A percentile compares a stretch with the other conserved stretches of the same genome.
These are phyloP conservation scores for Sebastes elongatus DNA, from an alignment of 2,797 vertebrate species.

Conservation along the genomic window DNA sequence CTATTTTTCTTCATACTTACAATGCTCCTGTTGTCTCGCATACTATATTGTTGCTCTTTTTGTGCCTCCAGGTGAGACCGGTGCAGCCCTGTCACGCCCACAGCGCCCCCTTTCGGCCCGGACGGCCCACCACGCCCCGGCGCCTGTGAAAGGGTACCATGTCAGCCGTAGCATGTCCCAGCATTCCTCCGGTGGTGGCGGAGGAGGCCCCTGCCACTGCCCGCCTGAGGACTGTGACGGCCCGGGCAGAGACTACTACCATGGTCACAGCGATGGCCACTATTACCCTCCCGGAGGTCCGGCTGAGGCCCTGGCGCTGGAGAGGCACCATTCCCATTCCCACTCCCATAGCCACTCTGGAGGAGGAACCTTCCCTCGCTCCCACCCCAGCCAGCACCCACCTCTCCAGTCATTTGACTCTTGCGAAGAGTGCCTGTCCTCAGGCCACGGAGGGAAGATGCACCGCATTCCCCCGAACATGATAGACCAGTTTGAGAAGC, in stretches of 20 bases:
- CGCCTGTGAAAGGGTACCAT: slow-evolving; percentile 94
- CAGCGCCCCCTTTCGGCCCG: slow-evolving; percentile 88
- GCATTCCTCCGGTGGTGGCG: slow-evolving; percentile 85
- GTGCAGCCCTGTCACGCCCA: slow-evolving; percentile 86
- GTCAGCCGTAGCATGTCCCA: slow-evolving; percentile 95
- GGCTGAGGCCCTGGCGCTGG: slow-evolving; percentile 83
- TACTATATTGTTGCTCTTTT: background rate
- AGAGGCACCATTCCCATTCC: slow-evolving; percentile 76
- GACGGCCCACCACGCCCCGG: slow-evolving; percentile 86
- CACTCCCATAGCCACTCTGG: slow-evolving; percentile 82
- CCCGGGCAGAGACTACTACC: slow-evolving; percentile 84
- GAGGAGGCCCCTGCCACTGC: slow-evolving; percentile 87
- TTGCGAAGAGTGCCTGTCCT: slow-evolving; percentile 93
- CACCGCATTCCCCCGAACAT: slow-evolving; percentile 93
- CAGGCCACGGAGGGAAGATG: slow-evolving; percentile 86
- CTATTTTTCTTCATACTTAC: background rate
- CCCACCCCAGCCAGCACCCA: slow-evolving; percentile 91
- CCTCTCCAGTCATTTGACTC: slow-evolving; percentile 89
- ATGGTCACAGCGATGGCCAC: slow-evolving; percentile 82
- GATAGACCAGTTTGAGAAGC: slow-evolving; percentile 98
- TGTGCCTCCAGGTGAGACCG: slow-evolving; percentile 82
- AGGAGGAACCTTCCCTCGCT: slow-evolving; percentile 96
- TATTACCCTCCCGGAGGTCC: slow-evolving; percentile 87
- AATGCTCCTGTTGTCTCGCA: background rate
- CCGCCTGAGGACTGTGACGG: slow-evolving; percentile 88